These are phyloP conservation scores for Bembecia ichneumoniformis DNA, from an alignment of 2,888 invertebrate genomes.

Conservation along the genomic window DNA sequence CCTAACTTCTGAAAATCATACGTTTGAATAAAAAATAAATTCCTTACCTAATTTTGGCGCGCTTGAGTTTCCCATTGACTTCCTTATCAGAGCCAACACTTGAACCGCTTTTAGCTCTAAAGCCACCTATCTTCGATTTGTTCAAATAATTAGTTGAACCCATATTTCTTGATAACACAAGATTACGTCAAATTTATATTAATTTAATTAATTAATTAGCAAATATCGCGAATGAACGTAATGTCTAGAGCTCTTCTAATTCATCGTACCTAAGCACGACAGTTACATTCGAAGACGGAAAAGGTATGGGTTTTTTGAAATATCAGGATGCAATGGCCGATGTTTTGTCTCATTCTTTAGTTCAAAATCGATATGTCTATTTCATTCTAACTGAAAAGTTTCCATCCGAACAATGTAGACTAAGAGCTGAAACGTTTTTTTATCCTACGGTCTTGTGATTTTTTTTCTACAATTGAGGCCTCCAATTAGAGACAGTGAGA, in stretches of 20 bases:
- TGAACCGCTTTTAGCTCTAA: constrained; percentile 55
- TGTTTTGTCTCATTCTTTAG: constrained; percentile 36
- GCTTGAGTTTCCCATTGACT: constrained; percentile 55
- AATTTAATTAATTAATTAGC: background rate
- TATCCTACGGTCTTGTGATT: no score
- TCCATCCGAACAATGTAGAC: constrained; percentile 42
- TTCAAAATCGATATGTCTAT: constrained; percentile 22
- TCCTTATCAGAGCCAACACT: constrained; percentile 62
- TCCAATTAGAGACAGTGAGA: no score
- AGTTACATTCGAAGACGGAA: constrained; percentile 29
- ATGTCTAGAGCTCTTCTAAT: background rate
- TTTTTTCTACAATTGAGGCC: no score
- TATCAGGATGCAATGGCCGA: constrained; percentile 30
- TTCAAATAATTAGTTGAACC: constrained; percentile 62
- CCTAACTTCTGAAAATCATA: background rate
- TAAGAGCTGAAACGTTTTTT: constrained; percentile 17
- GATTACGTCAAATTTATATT: background rate
- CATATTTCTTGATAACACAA: constrained; percentile 23
- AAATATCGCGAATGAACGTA: background rate
- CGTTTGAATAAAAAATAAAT: background rate
- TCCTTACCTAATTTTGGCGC: constrained; percentile 52
- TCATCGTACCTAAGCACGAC: constrained; percentile 27
- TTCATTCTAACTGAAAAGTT: constrained; percentile 39
- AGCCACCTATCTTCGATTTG: constrained; percentile 44
- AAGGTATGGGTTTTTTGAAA: constrained; percentile 38